These are phyloP conservation scores for Cyprinodon diabolis DNA, from an alignment of 2,797 vertebrate genomes.

Conservation along the genomic window DNA sequence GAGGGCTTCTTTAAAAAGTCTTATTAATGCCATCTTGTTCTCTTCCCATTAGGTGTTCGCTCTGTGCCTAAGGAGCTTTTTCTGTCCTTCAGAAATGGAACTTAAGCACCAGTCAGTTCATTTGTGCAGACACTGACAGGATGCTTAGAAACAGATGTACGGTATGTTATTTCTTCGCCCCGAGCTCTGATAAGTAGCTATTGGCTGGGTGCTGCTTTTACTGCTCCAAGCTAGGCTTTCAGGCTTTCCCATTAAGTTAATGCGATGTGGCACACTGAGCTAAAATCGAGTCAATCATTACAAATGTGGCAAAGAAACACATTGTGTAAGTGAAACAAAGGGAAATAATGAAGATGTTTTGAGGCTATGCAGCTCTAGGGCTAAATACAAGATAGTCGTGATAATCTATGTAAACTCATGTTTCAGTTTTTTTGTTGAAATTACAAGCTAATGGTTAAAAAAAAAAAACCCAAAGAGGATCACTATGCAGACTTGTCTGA, in stretches of 20 bases:
- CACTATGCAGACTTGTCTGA: no score
- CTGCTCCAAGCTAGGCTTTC: slow-evolving; percentile 4
- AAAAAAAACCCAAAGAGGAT: no score
- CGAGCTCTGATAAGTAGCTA: slow-evolving; percentile 20
- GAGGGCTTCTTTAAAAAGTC: slow-evolving; percentile 53
- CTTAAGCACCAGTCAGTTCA: slow-evolving; percentile 18
- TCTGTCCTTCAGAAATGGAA: slow-evolving; percentile 37
- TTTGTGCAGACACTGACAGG: slow-evolving; percentile 17
- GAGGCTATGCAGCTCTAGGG: not conserved
- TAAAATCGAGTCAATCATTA: not conserved
- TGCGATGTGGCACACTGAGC: slow-evolving; percentile 1
- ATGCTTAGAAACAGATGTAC: slow-evolving; percentile 18
- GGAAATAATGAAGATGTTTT: not conserved
- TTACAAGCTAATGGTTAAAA: no score
- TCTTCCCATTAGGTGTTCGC: slow-evolving; percentile 47
- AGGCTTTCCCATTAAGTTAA: slow-evolving; percentile 1
- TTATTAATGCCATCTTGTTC: slow-evolving; percentile 62
- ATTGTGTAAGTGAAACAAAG: not conserved
- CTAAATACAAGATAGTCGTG: no score
- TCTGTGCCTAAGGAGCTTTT: slow-evolving; percentile 51
- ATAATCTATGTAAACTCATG: no score
- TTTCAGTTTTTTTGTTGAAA: no score
- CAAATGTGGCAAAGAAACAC: not conserved
- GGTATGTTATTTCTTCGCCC: slow-evolving; percentile 26
- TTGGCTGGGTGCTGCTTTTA: slow-evolving; percentile 5